phyloP scores from a whole-genome alignment of 2,888 invertebrate species.

The Phlogophora meticulosa region DNA sequence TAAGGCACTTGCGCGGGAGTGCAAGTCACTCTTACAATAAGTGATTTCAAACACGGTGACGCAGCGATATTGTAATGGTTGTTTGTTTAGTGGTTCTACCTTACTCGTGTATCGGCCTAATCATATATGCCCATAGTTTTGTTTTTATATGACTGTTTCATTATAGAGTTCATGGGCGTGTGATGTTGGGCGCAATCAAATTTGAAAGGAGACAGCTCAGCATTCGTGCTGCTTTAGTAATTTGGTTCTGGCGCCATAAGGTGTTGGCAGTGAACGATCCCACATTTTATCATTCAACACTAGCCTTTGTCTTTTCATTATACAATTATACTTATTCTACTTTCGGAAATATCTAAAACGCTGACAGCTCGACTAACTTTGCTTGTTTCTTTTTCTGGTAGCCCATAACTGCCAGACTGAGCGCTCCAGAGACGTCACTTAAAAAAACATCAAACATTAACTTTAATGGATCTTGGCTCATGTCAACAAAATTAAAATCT shows the following conservation, averaged over 20 bases:
- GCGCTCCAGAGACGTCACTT: too few relatives aligned
- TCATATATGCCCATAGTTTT: constrained; percentile 91
- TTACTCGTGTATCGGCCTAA: constrained; percentile 91
- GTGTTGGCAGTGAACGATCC: constrained; percentile 81
- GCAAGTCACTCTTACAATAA: constrained; percentile 90
- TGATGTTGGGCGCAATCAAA: constrained; percentile 90
- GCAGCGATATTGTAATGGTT: constrained; percentile 88
- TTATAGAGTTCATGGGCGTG: constrained; percentile 91
- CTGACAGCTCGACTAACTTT: too few relatives aligned
- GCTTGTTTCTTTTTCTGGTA: too few relatives aligned
- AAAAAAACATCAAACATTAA: too few relatives aligned
- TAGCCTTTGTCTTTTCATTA: constrained; percentile 61
- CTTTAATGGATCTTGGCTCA: too few relatives aligned
- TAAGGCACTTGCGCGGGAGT: constrained; percentile 83
- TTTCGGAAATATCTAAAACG: neutral
- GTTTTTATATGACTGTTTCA: constrained; percentile 90
- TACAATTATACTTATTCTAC: neutral
- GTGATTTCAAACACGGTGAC: constrained; percentile 90
- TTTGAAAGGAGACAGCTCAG: constrained; percentile 89
- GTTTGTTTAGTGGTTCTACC: constrained; percentile 91
- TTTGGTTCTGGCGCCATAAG: constrained; percentile 87
- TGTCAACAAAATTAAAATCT: too few relatives aligned
- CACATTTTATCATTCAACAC: constrained; percentile 75
- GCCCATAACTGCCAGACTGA: too few relatives aligned
- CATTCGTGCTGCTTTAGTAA: constrained; percentile 84